A percentile compares a stretch with the other conserved stretches of the same genome.
phyloP scores from a whole-genome alignment of 2,113 vertebrate genomes.

The Anoplopoma fimbria region DNA sequence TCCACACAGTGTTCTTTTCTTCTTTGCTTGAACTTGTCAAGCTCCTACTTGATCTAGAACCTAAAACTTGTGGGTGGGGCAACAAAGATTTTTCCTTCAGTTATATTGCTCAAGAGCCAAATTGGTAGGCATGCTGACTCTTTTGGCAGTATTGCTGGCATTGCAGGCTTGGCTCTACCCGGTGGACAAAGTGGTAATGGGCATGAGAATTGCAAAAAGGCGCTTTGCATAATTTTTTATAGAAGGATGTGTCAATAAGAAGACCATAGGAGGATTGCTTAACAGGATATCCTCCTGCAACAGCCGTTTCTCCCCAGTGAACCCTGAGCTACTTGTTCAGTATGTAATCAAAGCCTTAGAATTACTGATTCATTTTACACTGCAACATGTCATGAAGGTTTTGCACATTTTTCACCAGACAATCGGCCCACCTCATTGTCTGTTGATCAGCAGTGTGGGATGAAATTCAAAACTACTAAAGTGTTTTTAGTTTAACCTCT shows the following conservation, averaged over 20 bases:
- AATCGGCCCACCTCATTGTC: neutral
- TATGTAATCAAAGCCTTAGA: neutral
- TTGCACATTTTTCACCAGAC: neutral
- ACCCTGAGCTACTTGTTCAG: conserved; percentile 6
- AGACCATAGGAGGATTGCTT: conserved; percentile 29
- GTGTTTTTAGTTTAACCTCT: conserved; percentile 12
- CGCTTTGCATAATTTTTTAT: conserved; percentile 31
- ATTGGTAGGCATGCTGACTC: conserved; percentile 41
- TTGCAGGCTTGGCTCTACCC: neutral
- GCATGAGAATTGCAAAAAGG: conserved; percentile 5
- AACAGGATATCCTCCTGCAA: conserved; percentile 48
- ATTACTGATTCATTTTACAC: conserved; percentile 1
- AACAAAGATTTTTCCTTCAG: conserved; percentile 53
- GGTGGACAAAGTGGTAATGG: conserved; percentile 11
- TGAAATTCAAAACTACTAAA: conserved; percentile 2
- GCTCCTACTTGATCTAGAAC: conserved; percentile 71
- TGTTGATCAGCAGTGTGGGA: neutral
- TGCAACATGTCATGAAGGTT: neutral
- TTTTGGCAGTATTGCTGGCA: conserved; percentile 6
- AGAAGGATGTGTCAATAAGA: conserved; percentile 27
- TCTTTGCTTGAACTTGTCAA: conserved; percentile 75
- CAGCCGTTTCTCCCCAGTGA: conserved; percentile 1
- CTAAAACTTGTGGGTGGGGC: conserved; percentile 60
- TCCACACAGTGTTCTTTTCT: conserved; percentile 65
- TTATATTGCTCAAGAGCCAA: conserved; percentile 62